Percentiles rank a stretch among this genome's conserved stretches.
These are phyloP conservation scores for Synergus japonicus DNA, from an alignment of 2,888 invertebrate species.

Conservation along the genomic window DNA sequence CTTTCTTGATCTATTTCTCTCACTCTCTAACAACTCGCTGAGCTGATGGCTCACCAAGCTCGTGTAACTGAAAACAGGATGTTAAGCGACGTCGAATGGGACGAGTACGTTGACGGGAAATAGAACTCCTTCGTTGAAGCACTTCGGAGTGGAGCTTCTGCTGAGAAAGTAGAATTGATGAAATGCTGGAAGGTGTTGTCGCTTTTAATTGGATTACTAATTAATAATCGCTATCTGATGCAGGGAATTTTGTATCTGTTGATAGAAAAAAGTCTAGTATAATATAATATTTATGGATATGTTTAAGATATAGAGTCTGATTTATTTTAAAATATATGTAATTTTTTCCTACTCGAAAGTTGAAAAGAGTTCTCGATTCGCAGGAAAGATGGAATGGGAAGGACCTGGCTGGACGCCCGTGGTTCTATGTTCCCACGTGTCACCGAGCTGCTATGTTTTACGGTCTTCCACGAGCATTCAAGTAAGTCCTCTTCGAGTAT, in stretches of 20 bases:
- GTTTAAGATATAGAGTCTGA: background rate
- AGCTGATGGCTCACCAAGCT: slow-evolving; percentile 52
- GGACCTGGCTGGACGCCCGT: background rate
- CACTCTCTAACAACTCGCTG: slow-evolving; percentile 48
- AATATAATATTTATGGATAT: too few species aligned
- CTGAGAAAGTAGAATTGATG: too few species aligned
- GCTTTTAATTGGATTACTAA: too few species aligned
- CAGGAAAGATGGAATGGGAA: slow-evolving; percentile 3
- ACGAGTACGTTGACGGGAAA: slow-evolving; percentile 63
- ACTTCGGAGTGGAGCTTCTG: background rate
- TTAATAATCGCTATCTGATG: too few species aligned
- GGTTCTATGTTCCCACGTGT: slow-evolving; percentile 59
- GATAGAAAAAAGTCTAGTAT: too few species aligned
- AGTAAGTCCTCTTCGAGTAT: slow-evolving; percentile 55
- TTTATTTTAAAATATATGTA: slow-evolving; percentile 40
- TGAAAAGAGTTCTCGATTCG: background rate
- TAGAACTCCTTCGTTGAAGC: slow-evolving; percentile 57
- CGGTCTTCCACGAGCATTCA: slow-evolving; percentile 55
- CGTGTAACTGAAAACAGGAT: slow-evolving; percentile 65
- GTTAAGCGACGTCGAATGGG: slow-evolving; percentile 66
- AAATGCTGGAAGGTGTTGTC: too few species aligned
- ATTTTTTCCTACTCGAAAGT: background rate
- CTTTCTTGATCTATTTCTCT: slow-evolving; percentile 48
- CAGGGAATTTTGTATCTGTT: too few species aligned
- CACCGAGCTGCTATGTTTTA: slow-evolving; percentile 56